phyloP scores from a whole-genome alignment of 2,797 vertebrate species.

The Bovichtus diacanthus region DNA sequence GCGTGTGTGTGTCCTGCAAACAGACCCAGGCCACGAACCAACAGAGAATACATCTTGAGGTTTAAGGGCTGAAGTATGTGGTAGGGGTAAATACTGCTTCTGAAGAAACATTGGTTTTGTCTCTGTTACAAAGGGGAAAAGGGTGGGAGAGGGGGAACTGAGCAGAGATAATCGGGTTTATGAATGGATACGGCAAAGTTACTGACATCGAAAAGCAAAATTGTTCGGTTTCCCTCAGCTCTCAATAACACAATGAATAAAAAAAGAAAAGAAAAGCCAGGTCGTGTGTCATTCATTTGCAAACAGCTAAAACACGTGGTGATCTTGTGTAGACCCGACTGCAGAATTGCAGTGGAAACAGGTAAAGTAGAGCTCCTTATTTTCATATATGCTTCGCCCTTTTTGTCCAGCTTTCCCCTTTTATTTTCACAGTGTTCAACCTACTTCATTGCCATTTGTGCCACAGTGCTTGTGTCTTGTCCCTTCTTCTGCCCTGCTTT shows the following conservation, averaged over 20 bases:
- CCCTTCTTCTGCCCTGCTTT: constrained; percentile 55
- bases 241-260: constrained; percentile 22
- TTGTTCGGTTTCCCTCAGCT: constrained; percentile 30
- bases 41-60: constrained; percentile 54
- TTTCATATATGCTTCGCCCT: constrained; percentile 13
- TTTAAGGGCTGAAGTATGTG: constrained; percentile 59
- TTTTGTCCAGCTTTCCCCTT: constrained; percentile 2
- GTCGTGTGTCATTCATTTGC: not conserved
- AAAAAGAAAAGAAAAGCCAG: constrained; percentile 4
- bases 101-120: constrained; percentile 62
- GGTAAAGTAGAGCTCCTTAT: constrained; percentile 10
- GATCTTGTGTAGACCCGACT: not conserved
- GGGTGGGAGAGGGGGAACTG: constrained; percentile 11
- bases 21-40: constrained; percentile 36
- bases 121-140: constrained; percentile 34
- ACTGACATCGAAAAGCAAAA: constrained; percentile 12
- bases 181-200: constrained; percentile 25
- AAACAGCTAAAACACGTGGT: not conserved
- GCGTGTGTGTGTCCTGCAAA: constrained; percentile 35
- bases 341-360: constrained; percentile 21
- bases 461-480: constrained; percentile 47
- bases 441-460: constrained; percentile 55
- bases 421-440: constrained; percentile 36
- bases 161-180: constrained; percentile 43
- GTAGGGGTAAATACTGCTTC: constrained; percentile 47